phyloP scores from a whole-genome alignment of 1,140 invertebrate genomes.

The Phenacoccus solenopsis region DNA sequence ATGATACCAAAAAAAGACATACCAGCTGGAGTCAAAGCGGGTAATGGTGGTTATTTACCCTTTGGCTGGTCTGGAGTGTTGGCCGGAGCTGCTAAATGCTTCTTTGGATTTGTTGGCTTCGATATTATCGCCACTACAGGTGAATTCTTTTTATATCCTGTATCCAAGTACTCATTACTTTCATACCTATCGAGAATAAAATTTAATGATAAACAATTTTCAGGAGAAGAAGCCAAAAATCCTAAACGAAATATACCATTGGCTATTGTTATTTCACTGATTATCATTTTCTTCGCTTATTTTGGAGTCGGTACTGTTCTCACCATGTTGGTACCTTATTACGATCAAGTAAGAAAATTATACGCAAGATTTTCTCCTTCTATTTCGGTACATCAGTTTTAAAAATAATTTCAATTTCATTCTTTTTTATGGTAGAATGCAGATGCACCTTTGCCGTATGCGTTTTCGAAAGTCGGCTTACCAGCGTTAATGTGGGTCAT shows the following conservation, averaged over 20 bases:
- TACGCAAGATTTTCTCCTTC: neutral
- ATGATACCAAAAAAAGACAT: constrained; percentile 43
- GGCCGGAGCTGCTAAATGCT: constrained; percentile 73
- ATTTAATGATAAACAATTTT: constrained; percentile 6
- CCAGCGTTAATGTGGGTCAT: constrained; percentile 77
- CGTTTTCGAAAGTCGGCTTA: constrained; percentile 56
- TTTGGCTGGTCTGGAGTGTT: constrained; percentile 66
- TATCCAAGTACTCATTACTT: too few relatives aligned
- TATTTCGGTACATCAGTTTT: neutral
- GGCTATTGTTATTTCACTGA: constrained; percentile 67
- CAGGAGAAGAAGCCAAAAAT: constrained; percentile 51
- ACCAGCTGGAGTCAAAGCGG: constrained; percentile 39
- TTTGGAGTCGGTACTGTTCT: constrained; percentile 74
- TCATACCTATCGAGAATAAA: too few relatives aligned
- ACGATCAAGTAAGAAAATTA: constrained; percentile 41
- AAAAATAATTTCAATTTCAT: neutral
- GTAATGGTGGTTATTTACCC: constrained; percentile 65
- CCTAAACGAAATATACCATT: constrained; percentile 81
- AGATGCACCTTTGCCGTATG: constrained; percentile 63
- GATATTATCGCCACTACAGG: constrained; percentile 70
- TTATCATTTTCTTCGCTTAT: constrained; percentile 73
- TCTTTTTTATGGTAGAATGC: neutral
- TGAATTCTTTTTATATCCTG: constrained; percentile 22
- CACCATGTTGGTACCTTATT: constrained; percentile 83
- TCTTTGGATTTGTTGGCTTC: constrained; percentile 79